Percentiles rank a stretch among this genome's conserved stretches.
Evolutionary conservation across 2,797 vertebrate genomes (phyloP).

Genomic region (Anableps anableps): DNA sequence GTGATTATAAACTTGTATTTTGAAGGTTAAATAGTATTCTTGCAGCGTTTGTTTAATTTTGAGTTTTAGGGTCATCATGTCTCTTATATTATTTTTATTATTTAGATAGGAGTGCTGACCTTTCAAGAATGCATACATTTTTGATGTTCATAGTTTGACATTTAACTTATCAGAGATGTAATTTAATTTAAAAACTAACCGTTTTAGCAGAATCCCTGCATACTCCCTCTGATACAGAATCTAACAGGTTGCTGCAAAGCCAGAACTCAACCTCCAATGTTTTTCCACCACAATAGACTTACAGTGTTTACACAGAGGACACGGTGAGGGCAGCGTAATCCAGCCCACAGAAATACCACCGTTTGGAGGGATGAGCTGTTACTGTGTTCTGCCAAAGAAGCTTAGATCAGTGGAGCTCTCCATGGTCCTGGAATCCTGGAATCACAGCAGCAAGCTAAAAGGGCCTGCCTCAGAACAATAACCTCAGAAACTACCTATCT

Average conservation of each 20-base stretch:
- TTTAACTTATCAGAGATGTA: background rate
- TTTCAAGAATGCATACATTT: background rate
- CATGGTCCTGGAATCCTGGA: slow-evolving; percentile 76
- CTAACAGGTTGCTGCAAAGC: slow-evolving; percentile 10
- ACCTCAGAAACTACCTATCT: background rate
- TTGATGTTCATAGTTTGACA: background rate
- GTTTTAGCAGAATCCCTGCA: background rate
- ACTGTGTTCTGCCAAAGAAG: slow-evolving; percentile 31
- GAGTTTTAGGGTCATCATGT: background rate
- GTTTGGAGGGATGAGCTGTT: slow-evolving; percentile 35
- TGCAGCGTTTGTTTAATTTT: background rate
- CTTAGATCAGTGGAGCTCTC: slow-evolving; percentile 64
- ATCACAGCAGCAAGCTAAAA: slow-evolving; percentile 20
- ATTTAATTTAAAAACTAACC: background rate
- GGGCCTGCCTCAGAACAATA: slow-evolving; percentile 12
- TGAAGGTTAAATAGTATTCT: background rate
- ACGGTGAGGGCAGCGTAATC: slow-evolving; percentile 53
- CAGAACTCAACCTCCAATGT: slow-evolving; percentile 41
- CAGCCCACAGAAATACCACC: slow-evolving; percentile 37
- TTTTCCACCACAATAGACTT: slow-evolving; percentile 34
- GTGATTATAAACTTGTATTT: background rate
- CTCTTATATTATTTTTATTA: background rate
- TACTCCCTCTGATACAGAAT: background rate
- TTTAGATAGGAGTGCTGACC: background rate
- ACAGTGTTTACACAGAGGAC: slow-evolving; percentile 51